Evolutionary conservation across 2,888 invertebrate species (phyloP), one percentile per base, ranked within the genome.

Genomic region (Latrodectus hesperus): DNA sequence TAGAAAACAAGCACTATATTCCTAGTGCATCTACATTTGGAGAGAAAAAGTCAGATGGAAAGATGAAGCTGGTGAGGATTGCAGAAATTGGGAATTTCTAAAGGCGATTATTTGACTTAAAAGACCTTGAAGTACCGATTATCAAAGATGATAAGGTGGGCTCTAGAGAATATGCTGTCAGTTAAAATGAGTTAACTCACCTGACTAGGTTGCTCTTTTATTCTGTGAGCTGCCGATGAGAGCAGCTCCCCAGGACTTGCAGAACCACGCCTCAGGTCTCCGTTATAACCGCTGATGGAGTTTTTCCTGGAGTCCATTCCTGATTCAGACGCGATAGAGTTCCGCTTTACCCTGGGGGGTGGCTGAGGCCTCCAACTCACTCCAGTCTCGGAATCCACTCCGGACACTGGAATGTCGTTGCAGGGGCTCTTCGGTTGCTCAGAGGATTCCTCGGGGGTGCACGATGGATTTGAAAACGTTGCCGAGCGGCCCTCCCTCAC

Each of bases 161-260:
- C 6, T 38, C 2, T 38, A 38, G 38, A 38, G 38, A 38, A 38
- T 38, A 6, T 38, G 38, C 38, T 38, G 38, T 38, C 38, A 6
- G 6, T 38, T 38, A 3, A 38, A 38, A 38, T 38, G 38, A 38
- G 49, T 49, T 71, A 14, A 55, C 70, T 60, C 55, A 88, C 87
- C 87, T 88, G 87, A 88, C 87, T 88, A 88, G 87, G 78, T 11
- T 83, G 82, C 52, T 88, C 83, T 49, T 55, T 78, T 52, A 68
- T 16, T 11, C 64, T 72, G 17, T 78, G 68, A 16, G 65, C 60
- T 26, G 75, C 22, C 22, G 77, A 70, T 16, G 65, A 52, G 49
- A 51, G 51, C 12, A 71, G 71, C 17, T 77, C 71, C 16, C 53
- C 60, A 17, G 38, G 52, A 49, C 11, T 72, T 38, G 55, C 80